Conservation (phyloP, 2,888 invertebrate species). For the Aleiodes testaceus region DNA sequence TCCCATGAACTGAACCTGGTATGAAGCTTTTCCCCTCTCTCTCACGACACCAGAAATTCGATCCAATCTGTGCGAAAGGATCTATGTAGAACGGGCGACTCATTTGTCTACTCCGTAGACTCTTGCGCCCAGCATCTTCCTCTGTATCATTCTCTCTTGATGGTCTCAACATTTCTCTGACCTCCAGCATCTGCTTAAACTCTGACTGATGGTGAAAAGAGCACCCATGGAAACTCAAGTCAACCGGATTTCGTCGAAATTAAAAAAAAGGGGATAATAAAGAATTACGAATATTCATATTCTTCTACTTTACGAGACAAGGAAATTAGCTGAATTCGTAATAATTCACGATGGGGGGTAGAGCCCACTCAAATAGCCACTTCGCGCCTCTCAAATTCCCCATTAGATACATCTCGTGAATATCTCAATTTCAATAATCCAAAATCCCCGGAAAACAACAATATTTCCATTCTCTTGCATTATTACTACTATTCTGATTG, state of each 20-base stretch:
- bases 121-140: conserved; percentile 29
- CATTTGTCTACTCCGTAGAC: conserved; percentile 65
- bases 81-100: conserved; percentile 71
- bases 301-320: conserved; percentile 66
- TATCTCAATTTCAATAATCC: conserved; percentile 40
- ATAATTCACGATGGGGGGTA: conserved; percentile 60
- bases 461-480: too few relatives aligned
- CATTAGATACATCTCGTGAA: conserved; percentile 8
- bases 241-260: background rate
- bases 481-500: too few relatives aligned
- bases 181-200: conserved; percentile 30
- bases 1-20: conserved; percentile 41
- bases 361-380: conserved; percentile 37
- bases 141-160: conserved; percentile 40
- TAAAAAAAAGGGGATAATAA: conserved; percentile 13
- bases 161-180: conserved; percentile 42
- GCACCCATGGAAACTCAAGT: conserved; percentile 45
- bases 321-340: conserved; percentile 70
- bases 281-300: conserved; percentile 45
- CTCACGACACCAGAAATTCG: conserved; percentile 71
- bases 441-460: background rate
- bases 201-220: conserved; percentile 42
- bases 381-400: conserved; percentile 32
- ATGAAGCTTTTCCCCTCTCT: conserved; percentile 52
- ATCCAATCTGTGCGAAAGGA: conserved; percentile 69